Percentiles rank a stretch among this genome's conserved stretches.
Evolutionary conservation across 1,140 invertebrate genomes (phyloP).

Genomic region (Druon quercuslanigerum): DNA sequence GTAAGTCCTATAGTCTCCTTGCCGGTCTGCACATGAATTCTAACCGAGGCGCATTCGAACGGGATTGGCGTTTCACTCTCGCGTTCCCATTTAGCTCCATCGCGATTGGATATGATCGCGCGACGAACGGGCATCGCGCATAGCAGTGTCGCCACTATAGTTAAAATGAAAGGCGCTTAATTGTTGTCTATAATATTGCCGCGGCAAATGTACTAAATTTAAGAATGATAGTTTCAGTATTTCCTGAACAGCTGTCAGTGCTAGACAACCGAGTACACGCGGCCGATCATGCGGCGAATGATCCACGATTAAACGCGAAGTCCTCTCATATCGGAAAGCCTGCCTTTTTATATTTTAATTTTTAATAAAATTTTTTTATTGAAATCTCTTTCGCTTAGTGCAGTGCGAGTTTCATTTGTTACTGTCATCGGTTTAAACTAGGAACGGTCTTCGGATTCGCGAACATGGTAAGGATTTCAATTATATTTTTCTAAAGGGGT

Average conservation of each 20-base stretch:
- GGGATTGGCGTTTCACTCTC: conserved; percentile 73
- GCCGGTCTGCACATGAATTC: conserved; percentile 58
- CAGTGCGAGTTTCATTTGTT: conserved; percentile 5
- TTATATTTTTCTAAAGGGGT: not conserved
- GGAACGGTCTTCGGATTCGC: conserved; percentile 12
- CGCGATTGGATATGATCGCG: conserved; percentile 57
- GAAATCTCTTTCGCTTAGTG: conserved; percentile 31
- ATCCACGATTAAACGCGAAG: conserved; percentile 48
- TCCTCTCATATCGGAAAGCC: conserved; percentile 32
- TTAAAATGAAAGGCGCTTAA: conserved; percentile 75
- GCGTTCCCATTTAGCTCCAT: conserved; percentile 71
- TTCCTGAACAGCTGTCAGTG: conserved; percentile 76
- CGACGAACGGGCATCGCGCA: conserved; percentile 47
- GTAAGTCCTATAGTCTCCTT: not conserved
- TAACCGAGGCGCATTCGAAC: conserved; percentile 51
- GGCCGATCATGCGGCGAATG: conserved; percentile 61
- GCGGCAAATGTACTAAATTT: conserved; percentile 69
- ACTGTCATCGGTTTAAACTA: not conserved
- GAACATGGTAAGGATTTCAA: conserved; percentile 4
- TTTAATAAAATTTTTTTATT: conserved; percentile 33
- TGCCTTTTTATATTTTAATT: conserved; percentile 30
- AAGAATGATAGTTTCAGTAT: conserved; percentile 75
- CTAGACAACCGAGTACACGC: conserved; percentile 64
- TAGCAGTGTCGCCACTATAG: conserved; percentile 71
- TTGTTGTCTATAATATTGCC: conserved; percentile 70